These are phyloP conservation scores for Torymus tubicola DNA, from an alignment of 2,888 invertebrate species.

Conservation along the genomic window DNA sequence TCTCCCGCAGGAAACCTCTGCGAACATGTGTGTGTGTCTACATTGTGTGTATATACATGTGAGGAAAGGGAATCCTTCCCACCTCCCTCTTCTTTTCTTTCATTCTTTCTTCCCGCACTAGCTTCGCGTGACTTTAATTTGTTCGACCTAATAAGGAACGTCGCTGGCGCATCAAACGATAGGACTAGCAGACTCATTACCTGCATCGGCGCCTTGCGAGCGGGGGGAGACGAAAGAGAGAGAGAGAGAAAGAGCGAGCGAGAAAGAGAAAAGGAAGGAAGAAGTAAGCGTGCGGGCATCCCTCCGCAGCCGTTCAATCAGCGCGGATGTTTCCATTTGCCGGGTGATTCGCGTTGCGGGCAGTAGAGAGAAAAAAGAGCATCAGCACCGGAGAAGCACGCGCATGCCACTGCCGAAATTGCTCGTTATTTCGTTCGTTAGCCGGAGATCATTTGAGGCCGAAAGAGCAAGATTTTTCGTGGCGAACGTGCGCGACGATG, in stretches of 20 bases:
- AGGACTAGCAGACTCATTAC: constrained; percentile 52
- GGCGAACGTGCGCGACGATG: neutral
- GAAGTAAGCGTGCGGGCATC: constrained; percentile 19
- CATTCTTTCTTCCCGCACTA: neutral
- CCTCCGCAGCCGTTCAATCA: constrained; percentile 54
- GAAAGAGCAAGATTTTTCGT: neutral
- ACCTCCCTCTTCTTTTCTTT: neutral
- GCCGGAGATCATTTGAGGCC: constrained; percentile 18
- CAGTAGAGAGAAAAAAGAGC: constrained; percentile 11
- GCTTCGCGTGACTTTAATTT: constrained; percentile 57
- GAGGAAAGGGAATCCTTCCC: neutral
- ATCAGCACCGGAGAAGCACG: constrained; percentile 1
- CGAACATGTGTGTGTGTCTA: no score
- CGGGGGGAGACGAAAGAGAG: constrained; percentile 9
- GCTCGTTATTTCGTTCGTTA: constrained; percentile 55
- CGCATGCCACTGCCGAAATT: constrained; percentile 35
- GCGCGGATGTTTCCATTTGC: constrained; percentile 58
- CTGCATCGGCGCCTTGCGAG: constrained; percentile 45
- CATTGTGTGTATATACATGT: no score
- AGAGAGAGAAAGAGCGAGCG: constrained; percentile 28
- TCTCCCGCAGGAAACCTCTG: constrained; percentile 7
- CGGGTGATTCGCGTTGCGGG: constrained; percentile 47
- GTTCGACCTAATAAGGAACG: constrained; percentile 53
- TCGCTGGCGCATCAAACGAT: constrained; percentile 35
- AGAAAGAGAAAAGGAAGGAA: constrained; percentile 12